phyloP scores from a whole-genome alignment of 2,888 invertebrate species.

The Platerodrilus igneus region DNA sequence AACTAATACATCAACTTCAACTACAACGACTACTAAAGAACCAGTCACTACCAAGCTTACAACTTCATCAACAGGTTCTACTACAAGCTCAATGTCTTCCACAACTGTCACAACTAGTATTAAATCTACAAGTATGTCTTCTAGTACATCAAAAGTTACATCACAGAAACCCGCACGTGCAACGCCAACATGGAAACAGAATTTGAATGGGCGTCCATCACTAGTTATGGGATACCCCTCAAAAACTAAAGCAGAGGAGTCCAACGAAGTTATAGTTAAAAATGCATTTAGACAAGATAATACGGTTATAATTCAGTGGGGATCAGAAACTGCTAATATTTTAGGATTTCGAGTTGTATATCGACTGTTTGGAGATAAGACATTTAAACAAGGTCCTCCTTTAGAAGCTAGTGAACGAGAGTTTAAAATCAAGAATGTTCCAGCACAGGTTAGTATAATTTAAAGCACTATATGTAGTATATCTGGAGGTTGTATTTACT shows the following conservation, averaged over 20 bases:
- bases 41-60: constrained; percentile 35
- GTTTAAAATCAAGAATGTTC: constrained; percentile 90
- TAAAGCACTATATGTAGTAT: too few relatives aligned
- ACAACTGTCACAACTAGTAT: constrained; percentile 38
- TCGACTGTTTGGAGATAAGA: constrained; percentile 82
- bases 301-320: constrained; percentile 88
- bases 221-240: constrained; percentile 67
- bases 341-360: constrained; percentile 88
- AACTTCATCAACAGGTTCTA: constrained; percentile 34
- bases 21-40: constrained; percentile 37
- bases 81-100: constrained; percentile 35
- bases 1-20: constrained; percentile 33
- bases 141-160: constrained; percentile 35
- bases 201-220: constrained; percentile 54
- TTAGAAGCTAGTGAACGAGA: constrained; percentile 85
- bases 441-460: constrained; percentile 63
- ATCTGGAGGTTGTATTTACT: too few relatives aligned
- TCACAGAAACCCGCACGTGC: constrained; percentile 35
- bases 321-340: constrained; percentile 80
- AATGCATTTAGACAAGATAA: constrained; percentile 82
- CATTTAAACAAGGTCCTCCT: constrained; percentile 86
- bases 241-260: constrained; percentile 57
- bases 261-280: constrained; percentile 76
- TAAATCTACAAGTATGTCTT: constrained; percentile 41
- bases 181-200: constrained; percentile 44